phyloP scores from a whole-genome alignment of 2,113 vertebrate genomes.

The Gnathonemus longibarbis region DNA sequence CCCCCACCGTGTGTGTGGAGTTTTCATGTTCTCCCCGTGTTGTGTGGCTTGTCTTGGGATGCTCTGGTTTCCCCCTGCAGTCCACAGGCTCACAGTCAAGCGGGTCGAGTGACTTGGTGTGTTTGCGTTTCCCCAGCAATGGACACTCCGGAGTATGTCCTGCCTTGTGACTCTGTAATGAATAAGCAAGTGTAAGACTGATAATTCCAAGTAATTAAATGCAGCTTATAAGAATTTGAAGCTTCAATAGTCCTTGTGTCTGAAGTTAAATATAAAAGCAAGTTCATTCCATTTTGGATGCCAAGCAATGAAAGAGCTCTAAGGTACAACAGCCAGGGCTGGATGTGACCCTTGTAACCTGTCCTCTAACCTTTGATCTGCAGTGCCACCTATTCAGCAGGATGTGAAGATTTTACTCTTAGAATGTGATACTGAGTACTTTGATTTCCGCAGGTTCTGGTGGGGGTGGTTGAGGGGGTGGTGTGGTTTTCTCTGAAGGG shows the following conservation, averaged over 20 bases:
- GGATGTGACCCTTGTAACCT: background rate
- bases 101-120: background rate
- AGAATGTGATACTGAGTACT: background rate
- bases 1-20: background rate
- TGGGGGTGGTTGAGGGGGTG: background rate
- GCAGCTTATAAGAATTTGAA: background rate
- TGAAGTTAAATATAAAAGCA: background rate
- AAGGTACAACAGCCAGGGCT: background rate
- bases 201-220: background rate
- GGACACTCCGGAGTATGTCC: background rate
- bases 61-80: background rate
- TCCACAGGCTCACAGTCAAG: background rate
- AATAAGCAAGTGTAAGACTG: background rate
- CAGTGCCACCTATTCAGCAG: background rate
- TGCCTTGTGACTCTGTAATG: background rate
- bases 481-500: conserved; percentile 13
- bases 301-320: background rate
- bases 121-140: background rate
- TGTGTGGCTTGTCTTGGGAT: background rate
- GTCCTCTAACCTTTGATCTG: background rate
- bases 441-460: background rate
- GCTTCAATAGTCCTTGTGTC: background rate
- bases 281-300: background rate
- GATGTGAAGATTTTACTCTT: background rate
- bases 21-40: background rate